These are phyloP conservation scores for Alethe castanea DNA, from an alignment of 2,113 vertebrate genomes.

Conservation along the genomic window DNA sequence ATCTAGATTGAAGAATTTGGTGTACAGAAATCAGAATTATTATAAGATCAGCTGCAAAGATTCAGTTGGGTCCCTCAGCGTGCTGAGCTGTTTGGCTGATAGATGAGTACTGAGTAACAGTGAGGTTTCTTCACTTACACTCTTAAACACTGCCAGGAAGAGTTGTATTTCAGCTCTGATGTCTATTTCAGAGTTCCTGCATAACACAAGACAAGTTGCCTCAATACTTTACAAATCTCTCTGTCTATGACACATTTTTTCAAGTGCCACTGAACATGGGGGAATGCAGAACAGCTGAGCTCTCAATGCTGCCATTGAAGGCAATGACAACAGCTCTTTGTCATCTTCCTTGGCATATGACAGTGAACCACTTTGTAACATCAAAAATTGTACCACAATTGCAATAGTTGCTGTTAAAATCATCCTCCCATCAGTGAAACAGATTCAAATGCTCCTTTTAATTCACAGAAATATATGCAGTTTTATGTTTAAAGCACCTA, in stretches of 20 bases:
- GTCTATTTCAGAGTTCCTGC: not conserved
- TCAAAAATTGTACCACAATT: not conserved
- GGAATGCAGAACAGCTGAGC: not conserved
- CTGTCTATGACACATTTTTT: not conserved
- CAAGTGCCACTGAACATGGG: not conserved
- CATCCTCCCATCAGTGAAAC: not conserved
- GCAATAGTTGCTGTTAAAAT: not conserved
- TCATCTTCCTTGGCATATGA: not conserved
- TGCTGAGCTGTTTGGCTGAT: not conserved
- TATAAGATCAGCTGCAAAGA: not conserved
- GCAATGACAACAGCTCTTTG: not conserved
- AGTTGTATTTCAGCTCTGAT: not conserved
- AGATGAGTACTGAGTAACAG: fast-evolving
- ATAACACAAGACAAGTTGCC: not conserved
- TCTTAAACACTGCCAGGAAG: not conserved
- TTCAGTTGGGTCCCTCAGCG: fast-evolving
- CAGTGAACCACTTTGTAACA: not conserved
- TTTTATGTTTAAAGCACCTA: not conserved
- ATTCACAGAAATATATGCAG: not conserved
- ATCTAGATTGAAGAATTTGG: not conserved
- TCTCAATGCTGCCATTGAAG: not conserved
- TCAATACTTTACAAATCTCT: not conserved
- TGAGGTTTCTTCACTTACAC: not conserved
- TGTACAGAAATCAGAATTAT: not conserved
- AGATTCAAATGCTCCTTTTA: not conserved